phyloP scores from a whole-genome alignment of 2,113 vertebrate species.

The Urocolius indicus region DNA sequence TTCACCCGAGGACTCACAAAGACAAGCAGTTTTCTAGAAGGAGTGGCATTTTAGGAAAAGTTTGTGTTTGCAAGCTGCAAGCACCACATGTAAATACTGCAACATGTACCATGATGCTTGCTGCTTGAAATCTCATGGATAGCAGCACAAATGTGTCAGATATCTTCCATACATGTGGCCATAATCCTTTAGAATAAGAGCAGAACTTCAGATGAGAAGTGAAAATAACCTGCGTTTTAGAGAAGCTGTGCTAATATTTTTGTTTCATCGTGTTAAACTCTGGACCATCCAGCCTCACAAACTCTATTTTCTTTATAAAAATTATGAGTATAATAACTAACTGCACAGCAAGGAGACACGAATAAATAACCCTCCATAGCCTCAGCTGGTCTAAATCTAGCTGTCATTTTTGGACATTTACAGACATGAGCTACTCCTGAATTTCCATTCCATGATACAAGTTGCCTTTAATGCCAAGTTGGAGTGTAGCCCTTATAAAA shows the following conservation, averaged over 20 bases:
- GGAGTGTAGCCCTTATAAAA: neutral
- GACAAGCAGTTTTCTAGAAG: slow-evolving; percentile 6
- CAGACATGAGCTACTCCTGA: neutral
- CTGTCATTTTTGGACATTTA: neutral
- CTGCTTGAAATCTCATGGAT: neutral
- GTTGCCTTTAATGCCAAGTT: neutral
- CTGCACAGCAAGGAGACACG: neutral
- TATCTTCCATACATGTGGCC: neutral
- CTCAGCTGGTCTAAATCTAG: neutral
- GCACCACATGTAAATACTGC: neutral
- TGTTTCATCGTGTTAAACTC: neutral
- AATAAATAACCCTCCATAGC: neutral
- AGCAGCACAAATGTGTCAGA: neutral
- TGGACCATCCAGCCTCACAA: neutral
- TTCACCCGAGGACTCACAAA: neutral
- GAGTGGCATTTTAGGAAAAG: neutral
- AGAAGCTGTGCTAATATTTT: neutral
- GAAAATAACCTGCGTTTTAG: neutral
- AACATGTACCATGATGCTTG: neutral
- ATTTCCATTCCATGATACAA: neutral
- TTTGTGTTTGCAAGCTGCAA: slow-evolving; percentile 12
- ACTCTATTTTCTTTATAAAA: neutral
- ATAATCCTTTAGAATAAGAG: neutral
- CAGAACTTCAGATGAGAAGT: neutral
- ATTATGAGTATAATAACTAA: neutral